phyloP scores from a whole-genome alignment of 1,140 invertebrate species.

The Leptinotarsa lineolata region DNA sequence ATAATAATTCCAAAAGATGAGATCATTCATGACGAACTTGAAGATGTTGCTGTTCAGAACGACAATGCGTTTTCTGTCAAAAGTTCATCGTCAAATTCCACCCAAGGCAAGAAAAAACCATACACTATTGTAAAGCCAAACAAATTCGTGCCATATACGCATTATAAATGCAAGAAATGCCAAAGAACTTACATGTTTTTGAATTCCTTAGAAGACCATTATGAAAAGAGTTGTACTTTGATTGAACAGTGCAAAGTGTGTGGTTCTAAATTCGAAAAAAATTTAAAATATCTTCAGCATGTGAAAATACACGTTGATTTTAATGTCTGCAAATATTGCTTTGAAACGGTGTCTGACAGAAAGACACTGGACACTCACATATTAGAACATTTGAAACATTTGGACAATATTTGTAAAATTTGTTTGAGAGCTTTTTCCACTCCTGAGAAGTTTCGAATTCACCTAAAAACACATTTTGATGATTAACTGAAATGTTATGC shows the following conservation, averaged over 20 bases:
- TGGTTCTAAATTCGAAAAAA: not conserved
- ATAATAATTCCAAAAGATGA: not conserved
- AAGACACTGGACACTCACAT: constrained; percentile 1
- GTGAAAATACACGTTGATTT: not conserved
- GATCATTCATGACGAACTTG: not conserved
- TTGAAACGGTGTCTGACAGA: not conserved
- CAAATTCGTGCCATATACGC: not conserved
- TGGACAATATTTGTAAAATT: constrained; percentile 5
- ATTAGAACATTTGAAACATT: not conserved
- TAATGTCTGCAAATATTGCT: constrained; percentile 11
- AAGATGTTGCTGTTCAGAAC: not conserved
- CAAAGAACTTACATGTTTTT: not conserved
- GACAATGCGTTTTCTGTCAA: not conserved
- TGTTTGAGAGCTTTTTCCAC: constrained; percentile 5
- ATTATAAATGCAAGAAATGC: constrained; percentile 13
- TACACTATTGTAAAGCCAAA: not conserved
- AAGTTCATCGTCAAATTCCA: not conserved
- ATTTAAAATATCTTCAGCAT: not conserved
- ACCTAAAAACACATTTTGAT: constrained; percentile 4
- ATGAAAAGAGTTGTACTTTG: not conserved
- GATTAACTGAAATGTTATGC: too few species aligned
- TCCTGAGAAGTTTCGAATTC: not conserved
- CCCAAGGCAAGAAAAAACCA: not conserved
- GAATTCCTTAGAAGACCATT: not conserved
- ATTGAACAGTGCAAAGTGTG: not conserved